These are phyloP conservation scores for Gymnothorax reevesii DNA, from an alignment of 2,797 vertebrate species.

Conservation along the genomic window DNA sequence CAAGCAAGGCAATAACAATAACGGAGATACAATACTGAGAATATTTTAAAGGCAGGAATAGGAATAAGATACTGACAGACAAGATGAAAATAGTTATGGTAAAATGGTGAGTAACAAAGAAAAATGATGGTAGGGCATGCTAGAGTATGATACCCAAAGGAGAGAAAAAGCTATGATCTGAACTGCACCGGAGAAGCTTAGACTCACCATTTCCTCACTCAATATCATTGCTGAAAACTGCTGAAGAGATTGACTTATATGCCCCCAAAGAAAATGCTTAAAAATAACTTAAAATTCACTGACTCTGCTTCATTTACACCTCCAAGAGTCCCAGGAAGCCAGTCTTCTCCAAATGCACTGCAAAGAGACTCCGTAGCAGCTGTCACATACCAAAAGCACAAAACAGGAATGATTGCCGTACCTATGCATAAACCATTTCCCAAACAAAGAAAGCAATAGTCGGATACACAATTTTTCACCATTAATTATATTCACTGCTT, in stretches of 20 bases:
- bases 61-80: neutral
- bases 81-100: neutral
- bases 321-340: neutral
- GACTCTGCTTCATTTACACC: neutral
- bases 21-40: neutral
- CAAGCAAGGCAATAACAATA: neutral
- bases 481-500: neutral
- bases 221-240: neutral
- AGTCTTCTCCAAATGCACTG: neutral
- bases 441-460: neutral
- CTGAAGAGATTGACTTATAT: neutral
- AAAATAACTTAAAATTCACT: conserved; percentile 12
- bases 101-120: neutral
- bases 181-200: neutral
- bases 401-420: neutral
- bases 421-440: neutral
- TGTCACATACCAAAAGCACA: neutral
- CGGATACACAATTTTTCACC: neutral
- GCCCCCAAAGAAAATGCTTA: neutral
- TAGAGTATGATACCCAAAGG: neutral
- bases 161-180: neutral
- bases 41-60: neutral
- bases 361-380: neutral
- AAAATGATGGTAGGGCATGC: neutral
- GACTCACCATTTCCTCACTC: neutral